phyloP scores from a whole-genome alignment of 2,797 vertebrate genomes.

The Ptychobarbus kaznakovi region DNA sequence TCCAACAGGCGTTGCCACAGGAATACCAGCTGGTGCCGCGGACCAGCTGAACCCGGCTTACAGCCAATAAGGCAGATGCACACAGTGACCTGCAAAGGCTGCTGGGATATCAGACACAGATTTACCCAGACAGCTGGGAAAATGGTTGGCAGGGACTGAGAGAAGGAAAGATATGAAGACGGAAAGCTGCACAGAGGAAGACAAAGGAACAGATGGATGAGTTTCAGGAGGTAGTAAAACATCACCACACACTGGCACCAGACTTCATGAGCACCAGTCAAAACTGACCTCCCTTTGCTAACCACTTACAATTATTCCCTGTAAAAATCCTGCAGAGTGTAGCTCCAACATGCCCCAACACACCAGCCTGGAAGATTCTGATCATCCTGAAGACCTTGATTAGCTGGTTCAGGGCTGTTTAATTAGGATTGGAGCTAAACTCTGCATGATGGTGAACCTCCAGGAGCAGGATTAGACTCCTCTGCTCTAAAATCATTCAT shows the following conservation, averaged over 20 bases:
- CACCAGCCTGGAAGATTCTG: background rate
- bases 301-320: conserved; percentile 1
- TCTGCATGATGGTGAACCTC: background rate
- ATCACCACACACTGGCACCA: conserved; percentile 13
- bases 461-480: background rate
- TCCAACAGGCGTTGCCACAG: conserved; percentile 66
- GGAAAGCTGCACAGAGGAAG: conserved; percentile 23
- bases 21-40: conserved; percentile 73
- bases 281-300: conserved; percentile 11
- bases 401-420: background rate
- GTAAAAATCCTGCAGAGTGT: background rate
- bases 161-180: background rate
- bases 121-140: conserved; percentile 70
- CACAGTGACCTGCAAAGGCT: conserved; percentile 74
- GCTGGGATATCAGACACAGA: conserved; percentile 69
- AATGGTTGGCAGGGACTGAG: conserved; percentile 56
- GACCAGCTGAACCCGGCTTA: conserved; percentile 71
- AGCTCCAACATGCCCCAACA: background rate
- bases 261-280: background rate
- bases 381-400: background rate
- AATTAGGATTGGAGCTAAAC: background rate
- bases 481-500: background rate
- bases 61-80: conserved; percentile 70
- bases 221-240: background rate
- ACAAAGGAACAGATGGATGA: conserved; percentile 35